Evolutionary conservation across 2,113 vertebrate species (phyloP).

Genomic region (Sinosuthora webbiana): DNA sequence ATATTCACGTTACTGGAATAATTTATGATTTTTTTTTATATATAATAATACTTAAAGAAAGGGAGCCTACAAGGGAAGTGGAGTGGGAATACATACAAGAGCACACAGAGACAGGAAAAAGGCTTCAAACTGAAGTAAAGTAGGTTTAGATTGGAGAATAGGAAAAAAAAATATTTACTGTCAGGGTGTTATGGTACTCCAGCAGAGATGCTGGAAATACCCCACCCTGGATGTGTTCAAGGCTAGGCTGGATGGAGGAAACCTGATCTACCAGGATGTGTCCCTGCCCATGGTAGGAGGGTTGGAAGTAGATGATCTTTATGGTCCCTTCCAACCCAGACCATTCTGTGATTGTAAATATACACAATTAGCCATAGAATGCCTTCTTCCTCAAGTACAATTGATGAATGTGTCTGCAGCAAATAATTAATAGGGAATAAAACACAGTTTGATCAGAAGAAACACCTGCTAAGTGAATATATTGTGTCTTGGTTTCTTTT

Average conservation of each 20-base stretch:
- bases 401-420: neutral
- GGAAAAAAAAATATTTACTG: neutral
- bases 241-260: neutral
- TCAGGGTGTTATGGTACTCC: neutral
- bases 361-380: neutral
- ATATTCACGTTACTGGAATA: neutral
- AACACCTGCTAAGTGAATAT: neutral
- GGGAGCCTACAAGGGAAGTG: neutral
- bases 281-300: no score
- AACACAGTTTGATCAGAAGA: neutral
- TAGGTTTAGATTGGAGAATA: neutral
- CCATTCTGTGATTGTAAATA: neutral
- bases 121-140: neutral
- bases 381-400: neutral
- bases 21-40: neutral
- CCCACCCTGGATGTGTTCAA: neutral
- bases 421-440: neutral
- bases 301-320: neutral
- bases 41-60: neutral
- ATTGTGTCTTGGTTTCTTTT: neutral
- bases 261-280: neutral
- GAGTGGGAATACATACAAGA: neutral
- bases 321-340: neutral
- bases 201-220: neutral
- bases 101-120: neutral